A percentile compares a stretch with the other conserved stretches of the same genome.
Evolutionary conservation across 2,797 vertebrate genomes (phyloP).

Genomic region (Semaprochilodus insignis): DNA sequence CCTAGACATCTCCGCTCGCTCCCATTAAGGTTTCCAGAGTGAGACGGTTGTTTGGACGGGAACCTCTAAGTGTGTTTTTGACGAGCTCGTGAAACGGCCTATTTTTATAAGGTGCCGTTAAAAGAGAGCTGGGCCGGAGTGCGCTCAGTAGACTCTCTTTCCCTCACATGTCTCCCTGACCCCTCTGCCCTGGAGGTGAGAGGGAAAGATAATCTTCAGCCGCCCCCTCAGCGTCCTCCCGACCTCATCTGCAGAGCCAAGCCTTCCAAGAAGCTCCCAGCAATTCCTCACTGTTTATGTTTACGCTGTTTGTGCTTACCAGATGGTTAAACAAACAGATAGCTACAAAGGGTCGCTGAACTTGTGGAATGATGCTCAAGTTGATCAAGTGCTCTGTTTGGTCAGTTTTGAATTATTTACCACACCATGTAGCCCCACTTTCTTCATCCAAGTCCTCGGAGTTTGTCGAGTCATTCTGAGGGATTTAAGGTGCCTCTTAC

Average conservation of each 20-base stretch:
- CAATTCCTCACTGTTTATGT: conserved; percentile 52
- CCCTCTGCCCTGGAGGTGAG: conserved; percentile 78
- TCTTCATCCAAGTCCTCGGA: conserved; percentile 3
- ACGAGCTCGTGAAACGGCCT: conserved; percentile 69
- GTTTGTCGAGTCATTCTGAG: not conserved
- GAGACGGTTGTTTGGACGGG: conserved; percentile 43
- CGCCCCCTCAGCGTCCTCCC: conserved; percentile 65
- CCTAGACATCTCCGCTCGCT: conserved; percentile 23
- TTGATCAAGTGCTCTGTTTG: conserved; percentile 13
- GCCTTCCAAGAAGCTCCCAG: conserved; percentile 76
- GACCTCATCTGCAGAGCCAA: conserved; percentile 65
- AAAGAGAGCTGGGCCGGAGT: conserved; percentile 66
- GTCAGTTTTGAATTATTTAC: conserved; percentile 21
- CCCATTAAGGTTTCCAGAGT: conserved; percentile 45
- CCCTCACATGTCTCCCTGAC: conserved; percentile 73
- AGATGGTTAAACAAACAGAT: conserved; percentile 51
- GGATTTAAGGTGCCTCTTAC: not conserved
- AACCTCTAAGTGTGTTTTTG: conserved; percentile 50
- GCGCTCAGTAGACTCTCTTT: conserved; percentile 55
- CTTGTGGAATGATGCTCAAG: conserved; percentile 32
- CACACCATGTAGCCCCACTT: not conserved
- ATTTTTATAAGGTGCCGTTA: conserved; percentile 78
- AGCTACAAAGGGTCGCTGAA: conserved; percentile 34
- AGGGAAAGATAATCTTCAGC: conserved; percentile 74
- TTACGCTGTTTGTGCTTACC: conserved; percentile 36